Percentiles rank a stretch among this genome's conserved stretches.
phyloP scores from a whole-genome alignment of 2,888 invertebrate genomes.

The Esperia sulphurella region DNA sequence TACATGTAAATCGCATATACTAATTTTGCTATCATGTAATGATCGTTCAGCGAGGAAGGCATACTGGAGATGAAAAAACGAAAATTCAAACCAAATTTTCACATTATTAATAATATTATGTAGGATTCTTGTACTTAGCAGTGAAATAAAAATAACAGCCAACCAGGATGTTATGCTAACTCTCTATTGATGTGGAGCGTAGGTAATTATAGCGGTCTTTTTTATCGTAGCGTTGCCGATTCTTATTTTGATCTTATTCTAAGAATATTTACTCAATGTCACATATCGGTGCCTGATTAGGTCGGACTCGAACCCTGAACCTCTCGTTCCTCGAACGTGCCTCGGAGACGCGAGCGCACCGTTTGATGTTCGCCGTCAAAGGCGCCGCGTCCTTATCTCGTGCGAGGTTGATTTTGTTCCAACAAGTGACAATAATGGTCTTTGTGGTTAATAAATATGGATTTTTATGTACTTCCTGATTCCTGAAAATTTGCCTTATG shows the following conservation, averaged over 20 bases:
- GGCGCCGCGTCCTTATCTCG: slow-evolving; percentile 67
- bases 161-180: no score
- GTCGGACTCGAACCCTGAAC: slow-evolving; percentile 53
- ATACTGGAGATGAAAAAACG: no score
- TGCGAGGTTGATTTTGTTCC: slow-evolving; percentile 63
- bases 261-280: slow-evolving; percentile 34
- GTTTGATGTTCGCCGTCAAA: slow-evolving; percentile 70
- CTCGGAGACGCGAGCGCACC: slow-evolving; percentile 48
- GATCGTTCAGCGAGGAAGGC: no score
- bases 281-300: slow-evolving; percentile 65
- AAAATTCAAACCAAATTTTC: no score
- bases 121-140: no score
- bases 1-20: no score
- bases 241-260: slow-evolving; percentile 25
- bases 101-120: no score
- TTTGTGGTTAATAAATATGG: slow-evolving; percentile 66
- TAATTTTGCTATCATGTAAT: no score
- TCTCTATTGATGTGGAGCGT: no score
- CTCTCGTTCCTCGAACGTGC: slow-evolving; percentile 62
- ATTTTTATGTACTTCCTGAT: slow-evolving; percentile 42
- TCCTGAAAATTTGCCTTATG: slow-evolving; percentile 31
- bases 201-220: no score
- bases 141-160: no score
- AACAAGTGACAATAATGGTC: slow-evolving; percentile 70
- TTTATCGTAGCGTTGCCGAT: slow-evolving; percentile 1